A percentile compares a stretch with the other conserved stretches of the same genome.
Evolutionary conservation across 2,888 invertebrate genomes (phyloP).

Genomic region (Mechanitis messenoides): DNA sequence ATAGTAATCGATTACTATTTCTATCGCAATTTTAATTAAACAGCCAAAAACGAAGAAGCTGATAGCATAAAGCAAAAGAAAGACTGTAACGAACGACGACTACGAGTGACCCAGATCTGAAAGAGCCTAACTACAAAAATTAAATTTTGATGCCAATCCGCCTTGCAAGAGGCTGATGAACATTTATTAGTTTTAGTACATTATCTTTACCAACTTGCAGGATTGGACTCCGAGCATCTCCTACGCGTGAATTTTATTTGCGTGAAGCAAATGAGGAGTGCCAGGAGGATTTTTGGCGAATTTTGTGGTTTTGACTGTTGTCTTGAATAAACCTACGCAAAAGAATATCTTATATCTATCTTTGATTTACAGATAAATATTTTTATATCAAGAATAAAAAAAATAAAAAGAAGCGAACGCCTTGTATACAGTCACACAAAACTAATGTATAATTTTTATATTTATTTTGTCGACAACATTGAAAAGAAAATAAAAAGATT

Average conservation of each 20-base stretch:
- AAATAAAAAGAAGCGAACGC: constrained; percentile 8
- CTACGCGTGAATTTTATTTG: constrained; percentile 72
- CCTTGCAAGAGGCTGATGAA: constrained; percentile 41
- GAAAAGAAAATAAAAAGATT: neutral
- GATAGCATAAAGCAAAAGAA: constrained; percentile 26
- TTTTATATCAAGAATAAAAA: neutral
- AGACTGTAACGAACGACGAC: constrained; percentile 28
- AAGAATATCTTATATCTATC: constrained; percentile 41
- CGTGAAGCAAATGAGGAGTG: constrained; percentile 71
- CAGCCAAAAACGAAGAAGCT: constrained; percentile 25
- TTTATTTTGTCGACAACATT: neutral
- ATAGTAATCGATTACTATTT: neutral
- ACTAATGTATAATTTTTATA: neutral
- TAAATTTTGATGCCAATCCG: constrained; percentile 45
- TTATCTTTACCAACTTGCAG: constrained; percentile 42
- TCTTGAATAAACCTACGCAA: constrained; percentile 71
- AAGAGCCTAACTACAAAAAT: constrained; percentile 52
- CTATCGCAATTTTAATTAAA: constrained; percentile 3
- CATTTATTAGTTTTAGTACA: constrained; percentile 41
- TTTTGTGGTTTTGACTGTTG: constrained; percentile 60
- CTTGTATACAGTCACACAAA: constrained; percentile 7
- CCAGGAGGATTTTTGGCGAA: constrained; percentile 67
- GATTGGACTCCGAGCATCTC: constrained; percentile 46
- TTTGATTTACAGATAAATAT: too few species aligned
- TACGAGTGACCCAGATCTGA: constrained; percentile 28